A percentile compares a stretch with the other conserved stretches of the same genome.
phyloP scores from a whole-genome alignment of 2,113 vertebrate genomes.

The Lophotis ruficrista region DNA sequence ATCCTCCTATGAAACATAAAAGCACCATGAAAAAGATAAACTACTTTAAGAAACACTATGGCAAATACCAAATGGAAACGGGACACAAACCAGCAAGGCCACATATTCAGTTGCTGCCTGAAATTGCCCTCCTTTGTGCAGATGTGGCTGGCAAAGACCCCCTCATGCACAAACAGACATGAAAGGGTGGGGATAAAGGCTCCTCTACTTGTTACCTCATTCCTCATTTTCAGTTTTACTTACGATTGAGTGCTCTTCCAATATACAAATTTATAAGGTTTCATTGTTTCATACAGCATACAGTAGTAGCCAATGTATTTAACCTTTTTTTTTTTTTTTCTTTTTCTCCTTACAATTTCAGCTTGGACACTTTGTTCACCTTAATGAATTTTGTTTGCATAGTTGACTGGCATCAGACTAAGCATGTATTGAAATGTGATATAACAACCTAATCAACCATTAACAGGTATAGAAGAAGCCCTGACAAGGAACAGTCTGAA shows the following conservation, averaged over 20 bases:
- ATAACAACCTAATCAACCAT: slow-evolving; percentile 62
- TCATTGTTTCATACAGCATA: background rate
- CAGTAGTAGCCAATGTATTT: background rate
- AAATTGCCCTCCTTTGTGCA: background rate
- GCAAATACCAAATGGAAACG: background rate
- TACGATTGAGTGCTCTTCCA: background rate
- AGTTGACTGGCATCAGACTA: slow-evolving; percentile 59
- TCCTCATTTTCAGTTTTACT: slow-evolving; percentile 1
- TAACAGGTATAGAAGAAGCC: slow-evolving; percentile 67
- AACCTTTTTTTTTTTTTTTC: background rate
- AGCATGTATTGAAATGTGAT: slow-evolving; percentile 52
- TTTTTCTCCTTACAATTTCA: background rate
- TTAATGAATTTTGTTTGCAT: slow-evolving; percentile 66
- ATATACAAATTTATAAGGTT: background rate
- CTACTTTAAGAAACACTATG: background rate
- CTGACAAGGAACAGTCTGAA: slow-evolving; percentile 60
- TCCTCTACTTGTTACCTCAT: background rate
- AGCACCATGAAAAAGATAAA: background rate
- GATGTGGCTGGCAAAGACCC: background rate
- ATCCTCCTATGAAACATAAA: background rate
- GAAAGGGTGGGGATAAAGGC: background rate
- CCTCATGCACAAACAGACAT: background rate
- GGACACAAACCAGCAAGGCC: background rate
- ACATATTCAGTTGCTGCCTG: background rate
- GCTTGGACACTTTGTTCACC: slow-evolving; percentile 26